Evolutionary conservation across 2,113 vertebrate species (phyloP).

Genomic region (Merops nubicus): DNA sequence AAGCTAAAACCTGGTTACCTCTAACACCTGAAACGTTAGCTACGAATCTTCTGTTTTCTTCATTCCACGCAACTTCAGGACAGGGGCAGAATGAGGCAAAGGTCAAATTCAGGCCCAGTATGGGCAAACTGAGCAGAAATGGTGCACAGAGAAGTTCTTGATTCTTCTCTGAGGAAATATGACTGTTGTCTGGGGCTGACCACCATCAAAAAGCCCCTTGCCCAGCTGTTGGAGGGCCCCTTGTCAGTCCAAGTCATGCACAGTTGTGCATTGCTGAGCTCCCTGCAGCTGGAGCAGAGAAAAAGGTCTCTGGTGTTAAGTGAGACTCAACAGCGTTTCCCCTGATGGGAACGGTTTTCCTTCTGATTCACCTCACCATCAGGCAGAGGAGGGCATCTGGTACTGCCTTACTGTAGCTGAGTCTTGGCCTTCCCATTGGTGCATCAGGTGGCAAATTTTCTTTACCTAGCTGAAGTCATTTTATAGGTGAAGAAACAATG

Average conservation of each 20-base stretch:
- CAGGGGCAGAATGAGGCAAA: not conserved
- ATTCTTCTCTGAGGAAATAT: not conserved
- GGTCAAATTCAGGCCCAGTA: not conserved
- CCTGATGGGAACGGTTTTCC: not conserved
- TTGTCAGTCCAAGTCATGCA: rapidly evolving
- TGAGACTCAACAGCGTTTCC: not conserved
- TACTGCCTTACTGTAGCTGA: not conserved
- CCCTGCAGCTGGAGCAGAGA: not conserved
- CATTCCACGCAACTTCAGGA: not conserved
- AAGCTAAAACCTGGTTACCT: not conserved
- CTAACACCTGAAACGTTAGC: not conserved
- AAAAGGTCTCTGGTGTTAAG: not conserved
- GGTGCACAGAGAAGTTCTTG: not conserved
- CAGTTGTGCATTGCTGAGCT: not conserved
- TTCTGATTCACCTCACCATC: not conserved
- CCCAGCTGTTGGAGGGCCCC: not conserved
- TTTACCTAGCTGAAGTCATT: slow-evolving; percentile 9
- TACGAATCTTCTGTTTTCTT: not conserved
- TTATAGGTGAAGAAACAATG: slow-evolving; percentile 19
- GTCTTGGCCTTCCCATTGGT: not conserved
- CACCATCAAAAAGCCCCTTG: rapidly evolving
- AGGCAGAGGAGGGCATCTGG: not conserved
- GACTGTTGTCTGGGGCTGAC: not conserved
- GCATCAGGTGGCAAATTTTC: slow-evolving; percentile 3
- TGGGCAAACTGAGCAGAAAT: not conserved